Conservation (phyloP, 2,888 invertebrate species). For the Nephrotoma appendiculata region DNA sequence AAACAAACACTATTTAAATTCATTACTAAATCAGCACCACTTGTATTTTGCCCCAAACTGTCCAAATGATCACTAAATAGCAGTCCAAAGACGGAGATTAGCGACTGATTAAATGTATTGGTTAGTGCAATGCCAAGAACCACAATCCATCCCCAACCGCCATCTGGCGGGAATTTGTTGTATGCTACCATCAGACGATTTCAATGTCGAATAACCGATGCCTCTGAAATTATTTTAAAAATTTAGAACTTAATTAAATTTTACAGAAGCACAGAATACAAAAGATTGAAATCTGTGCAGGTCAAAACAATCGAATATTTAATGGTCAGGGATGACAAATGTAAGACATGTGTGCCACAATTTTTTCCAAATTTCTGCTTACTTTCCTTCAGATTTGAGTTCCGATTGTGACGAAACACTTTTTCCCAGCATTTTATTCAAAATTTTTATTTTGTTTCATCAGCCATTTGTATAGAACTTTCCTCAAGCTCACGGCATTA, state of each 20-base stretch:
- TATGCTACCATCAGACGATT: background rate
- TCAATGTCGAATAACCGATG: background rate
- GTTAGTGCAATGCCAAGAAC: constrained; percentile 47
- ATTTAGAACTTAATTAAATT: background rate
- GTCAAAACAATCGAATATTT: background rate
- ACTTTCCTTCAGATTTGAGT: background rate
- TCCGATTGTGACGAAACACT: background rate
- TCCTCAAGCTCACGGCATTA: background rate
- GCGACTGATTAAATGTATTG: constrained; percentile 51
- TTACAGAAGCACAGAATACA: background rate
- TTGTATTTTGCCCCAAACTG: constrained; percentile 46
- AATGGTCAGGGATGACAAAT: background rate
- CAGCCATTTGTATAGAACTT: background rate
- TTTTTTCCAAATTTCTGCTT: background rate
- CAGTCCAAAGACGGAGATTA: constrained; percentile 54
- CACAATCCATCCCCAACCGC: constrained; percentile 63
- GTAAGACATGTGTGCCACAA: background rate
- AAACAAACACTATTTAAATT: constrained; percentile 49
- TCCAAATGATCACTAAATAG: constrained; percentile 49
- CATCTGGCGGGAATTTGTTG: constrained; percentile 37
- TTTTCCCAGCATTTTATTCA: background rate
- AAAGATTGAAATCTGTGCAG: too few relatives aligned
- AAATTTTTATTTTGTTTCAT: background rate
- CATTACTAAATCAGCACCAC: constrained; percentile 51
- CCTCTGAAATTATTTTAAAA: background rate